Percentiles rank a stretch among this genome's conserved stretches.
Conservation (phyloP, 2,797 vertebrate genomes). For the Linurgus olivaceus region DNA sequence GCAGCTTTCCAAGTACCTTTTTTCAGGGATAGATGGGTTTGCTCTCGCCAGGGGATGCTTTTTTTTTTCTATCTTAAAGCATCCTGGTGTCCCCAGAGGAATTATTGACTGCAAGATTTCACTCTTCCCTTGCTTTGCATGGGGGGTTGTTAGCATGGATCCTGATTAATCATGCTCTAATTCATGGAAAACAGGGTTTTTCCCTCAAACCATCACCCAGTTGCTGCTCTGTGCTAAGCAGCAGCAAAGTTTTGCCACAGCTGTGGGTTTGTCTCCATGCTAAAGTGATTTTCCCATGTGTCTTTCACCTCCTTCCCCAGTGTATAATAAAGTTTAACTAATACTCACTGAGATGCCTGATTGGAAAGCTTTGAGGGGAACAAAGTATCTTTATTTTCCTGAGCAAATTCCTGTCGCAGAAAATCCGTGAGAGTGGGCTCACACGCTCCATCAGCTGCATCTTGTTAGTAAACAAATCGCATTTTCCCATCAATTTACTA, state of each 20-base stretch:
- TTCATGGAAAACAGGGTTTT: background rate
- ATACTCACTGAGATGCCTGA: background rate
- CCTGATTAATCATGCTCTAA: slow-evolving; percentile 35
- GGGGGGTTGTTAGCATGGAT: background rate
- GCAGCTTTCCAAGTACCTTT: background rate
- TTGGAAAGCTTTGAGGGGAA: background rate
- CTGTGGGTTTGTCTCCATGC: background rate
- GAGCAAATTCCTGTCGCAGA: background rate
- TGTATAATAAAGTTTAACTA: background rate
- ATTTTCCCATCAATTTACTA: slow-evolving; percentile 47
- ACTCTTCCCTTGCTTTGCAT: background rate
- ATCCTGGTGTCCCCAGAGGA: background rate
- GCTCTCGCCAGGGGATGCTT: background rate
- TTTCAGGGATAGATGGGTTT: background rate
- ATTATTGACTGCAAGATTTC: background rate
- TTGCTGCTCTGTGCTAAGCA: background rate
- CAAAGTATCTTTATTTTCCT: slow-evolving; percentile 2
- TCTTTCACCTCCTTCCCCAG: background rate
- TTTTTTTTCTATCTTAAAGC: background rate
- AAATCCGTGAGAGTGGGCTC: background rate
- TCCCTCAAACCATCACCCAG: background rate
- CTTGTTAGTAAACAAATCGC: slow-evolving; percentile 50
- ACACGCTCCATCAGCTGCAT: background rate
- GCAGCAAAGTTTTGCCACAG: background rate
- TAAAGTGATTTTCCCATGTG: background rate